Percentiles rank a stretch among this genome's conserved stretches.
Conservation (phyloP, 2,888 invertebrate species). For the Andrena bicolor region DNA sequence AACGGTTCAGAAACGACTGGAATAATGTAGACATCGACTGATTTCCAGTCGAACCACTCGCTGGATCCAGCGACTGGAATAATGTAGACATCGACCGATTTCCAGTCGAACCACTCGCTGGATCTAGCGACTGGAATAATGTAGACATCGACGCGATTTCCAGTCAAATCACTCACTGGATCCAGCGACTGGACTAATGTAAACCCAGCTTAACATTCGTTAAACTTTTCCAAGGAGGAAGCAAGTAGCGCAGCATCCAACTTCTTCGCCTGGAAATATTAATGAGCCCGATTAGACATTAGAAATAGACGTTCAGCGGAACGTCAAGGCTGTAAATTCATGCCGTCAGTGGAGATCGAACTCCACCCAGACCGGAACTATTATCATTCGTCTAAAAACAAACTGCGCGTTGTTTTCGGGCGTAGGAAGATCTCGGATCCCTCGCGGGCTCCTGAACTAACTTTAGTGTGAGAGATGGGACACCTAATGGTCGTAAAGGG, state of each 20-base stretch:
- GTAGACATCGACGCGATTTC: no score
- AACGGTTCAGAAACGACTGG: no score
- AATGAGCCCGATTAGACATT: not conserved
- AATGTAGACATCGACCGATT: no score
- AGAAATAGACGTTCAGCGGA: not conserved
- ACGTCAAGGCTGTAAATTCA: conserved; percentile 5
- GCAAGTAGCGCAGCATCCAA: no score
- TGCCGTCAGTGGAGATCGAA: not conserved
- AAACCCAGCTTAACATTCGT: no score
- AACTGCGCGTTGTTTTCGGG: conserved; percentile 25
- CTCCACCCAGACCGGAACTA: conserved; percentile 2
- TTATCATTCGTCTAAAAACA: conserved; percentile 54
- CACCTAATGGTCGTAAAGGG: conserved; percentile 64
- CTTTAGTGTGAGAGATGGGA: conserved; percentile 64
- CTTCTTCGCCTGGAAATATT: not conserved
- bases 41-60: no score
- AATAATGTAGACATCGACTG: no score
- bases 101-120: no score
- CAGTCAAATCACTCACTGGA: no score
- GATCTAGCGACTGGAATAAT: no score
- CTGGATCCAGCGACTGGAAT: no score
- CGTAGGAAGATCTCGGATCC: conserved; percentile 12
- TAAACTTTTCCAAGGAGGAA: not conserved
- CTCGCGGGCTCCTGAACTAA: conserved; percentile 57
- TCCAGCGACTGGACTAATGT: no score